These are phyloP conservation scores for Syngnathus rostellatus DNA, from an alignment of 2,797 vertebrate genomes.

Conservation along the genomic window DNA sequence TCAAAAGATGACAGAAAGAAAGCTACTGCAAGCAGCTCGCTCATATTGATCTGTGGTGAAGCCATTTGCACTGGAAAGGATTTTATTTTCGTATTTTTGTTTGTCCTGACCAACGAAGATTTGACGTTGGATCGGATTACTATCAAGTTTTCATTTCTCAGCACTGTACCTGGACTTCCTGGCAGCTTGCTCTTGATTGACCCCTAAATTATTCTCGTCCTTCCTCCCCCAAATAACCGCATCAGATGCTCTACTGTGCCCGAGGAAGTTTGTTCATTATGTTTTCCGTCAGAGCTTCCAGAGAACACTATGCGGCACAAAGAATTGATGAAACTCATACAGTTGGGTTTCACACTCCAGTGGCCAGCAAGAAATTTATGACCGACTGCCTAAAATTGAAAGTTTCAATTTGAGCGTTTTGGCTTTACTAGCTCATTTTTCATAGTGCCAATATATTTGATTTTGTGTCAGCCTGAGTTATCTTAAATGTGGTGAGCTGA, in stretches of 20 bases:
- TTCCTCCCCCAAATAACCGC: not conserved
- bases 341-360: not conserved
- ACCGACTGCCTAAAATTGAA: not conserved
- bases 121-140: conserved; percentile 1
- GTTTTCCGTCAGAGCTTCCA: not conserved
- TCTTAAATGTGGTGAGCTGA: not conserved
- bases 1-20: not conserved
- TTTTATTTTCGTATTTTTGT: not conserved
- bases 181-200: not conserved
- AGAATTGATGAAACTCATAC: not conserved
- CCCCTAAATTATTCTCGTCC: conserved; percentile 1
- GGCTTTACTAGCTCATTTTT: not conserved
- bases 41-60: not conserved
- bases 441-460: not conserved
- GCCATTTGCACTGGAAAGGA: not conserved
- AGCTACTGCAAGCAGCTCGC: no score
- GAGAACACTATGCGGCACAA: not conserved
- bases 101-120: not conserved
- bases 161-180: not conserved
- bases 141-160: not conserved
- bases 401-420: not conserved
- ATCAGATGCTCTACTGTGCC: not conserved
- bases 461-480: not conserved
- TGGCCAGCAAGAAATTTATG: not conserved
- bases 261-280: conserved; percentile 2